These are phyloP conservation scores for Melanaphis sacchari DNA, from an alignment of 1,140 invertebrate genomes.

Conservation along the genomic window DNA sequence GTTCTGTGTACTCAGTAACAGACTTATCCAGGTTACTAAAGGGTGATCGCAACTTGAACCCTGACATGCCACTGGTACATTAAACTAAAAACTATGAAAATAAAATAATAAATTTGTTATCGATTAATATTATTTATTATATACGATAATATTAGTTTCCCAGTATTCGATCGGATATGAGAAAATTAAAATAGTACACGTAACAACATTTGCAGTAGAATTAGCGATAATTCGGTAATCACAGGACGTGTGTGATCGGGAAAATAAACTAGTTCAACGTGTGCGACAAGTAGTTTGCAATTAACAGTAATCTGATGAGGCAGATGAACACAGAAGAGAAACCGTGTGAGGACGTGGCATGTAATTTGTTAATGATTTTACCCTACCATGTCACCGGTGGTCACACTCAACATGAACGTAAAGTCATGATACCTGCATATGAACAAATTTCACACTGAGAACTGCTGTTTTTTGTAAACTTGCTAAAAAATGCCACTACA, in stretches of 20 bases:
- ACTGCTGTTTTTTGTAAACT: too few relatives aligned
- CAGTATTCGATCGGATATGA: background rate
- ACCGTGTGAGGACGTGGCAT: too few relatives aligned
- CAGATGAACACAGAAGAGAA: background rate
- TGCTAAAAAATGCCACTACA: too few relatives aligned
- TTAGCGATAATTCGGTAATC: background rate
- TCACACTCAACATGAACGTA: too few relatives aligned
- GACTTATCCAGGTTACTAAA: background rate
- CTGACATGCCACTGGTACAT: background rate
- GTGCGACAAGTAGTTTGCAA: background rate
- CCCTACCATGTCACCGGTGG: too few relatives aligned
- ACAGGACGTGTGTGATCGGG: too few relatives aligned
- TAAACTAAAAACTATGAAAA: background rate
- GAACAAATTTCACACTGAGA: too few relatives aligned
- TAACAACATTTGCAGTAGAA: background rate
- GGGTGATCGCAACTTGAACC: background rate
- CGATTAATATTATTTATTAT: too few relatives aligned
- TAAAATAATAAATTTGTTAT: background rate
- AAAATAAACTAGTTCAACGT: background rate
- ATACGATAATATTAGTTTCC: background rate
- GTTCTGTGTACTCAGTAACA: background rate
- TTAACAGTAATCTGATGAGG: background rate
- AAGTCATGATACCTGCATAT: too few relatives aligned
- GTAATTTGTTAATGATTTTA: too few relatives aligned
- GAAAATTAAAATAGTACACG: background rate